Base-by-base conservation (phyloP, 2,888 invertebrate genomes). In the Blomia tropicalis region DNA sequence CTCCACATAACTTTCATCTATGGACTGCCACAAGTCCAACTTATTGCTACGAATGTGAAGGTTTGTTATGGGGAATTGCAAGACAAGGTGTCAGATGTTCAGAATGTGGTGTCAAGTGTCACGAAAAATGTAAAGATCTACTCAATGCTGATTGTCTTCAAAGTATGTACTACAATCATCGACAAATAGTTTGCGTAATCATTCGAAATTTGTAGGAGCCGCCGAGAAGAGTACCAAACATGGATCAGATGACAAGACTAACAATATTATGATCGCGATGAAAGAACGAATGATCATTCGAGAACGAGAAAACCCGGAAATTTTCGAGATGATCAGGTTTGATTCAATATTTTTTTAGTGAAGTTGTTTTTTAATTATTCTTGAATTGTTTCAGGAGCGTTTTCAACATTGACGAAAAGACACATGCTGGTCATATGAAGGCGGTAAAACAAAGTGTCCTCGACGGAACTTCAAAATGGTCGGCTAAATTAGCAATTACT, bases 21-120 rank as follows among this genome's bases (percentile, higher is more conserved):
- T 59, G 36, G 43, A 59, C 59, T 2, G 59, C 59, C 17, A 59
- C 59, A 17, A 59, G 43, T 36, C 59, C 59, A 3, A 59, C 59
- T 7, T 59, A 59, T 29, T 59, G 59, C 17, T 59, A 43, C 22
- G 59, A 59, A 43, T 59, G 59, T 11, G 59, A 59, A 43, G 59
- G 59, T 1, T 59, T 59, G n/a, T 29, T 59, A 27, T 59, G 59
- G 59, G 59, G 59, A 17, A 27, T 59, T n/a, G 59, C 59, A 22
- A 2, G 59, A 2, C 59, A 58, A 43, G 56, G 56, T n/a, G 29
- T 56, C 14, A 27, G 56, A 11, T 59, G 59, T 43, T 43, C 43
- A 14, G 43, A 43, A n/a, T 59, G 59, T 43, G 43, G 43, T 3
- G 59, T 59, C 5, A 59, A 59, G 43, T 59, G 59, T 22, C 59